Base-by-base conservation (phyloP, 2,888 invertebrate species). In the Stenichneumon culpator region DNA sequence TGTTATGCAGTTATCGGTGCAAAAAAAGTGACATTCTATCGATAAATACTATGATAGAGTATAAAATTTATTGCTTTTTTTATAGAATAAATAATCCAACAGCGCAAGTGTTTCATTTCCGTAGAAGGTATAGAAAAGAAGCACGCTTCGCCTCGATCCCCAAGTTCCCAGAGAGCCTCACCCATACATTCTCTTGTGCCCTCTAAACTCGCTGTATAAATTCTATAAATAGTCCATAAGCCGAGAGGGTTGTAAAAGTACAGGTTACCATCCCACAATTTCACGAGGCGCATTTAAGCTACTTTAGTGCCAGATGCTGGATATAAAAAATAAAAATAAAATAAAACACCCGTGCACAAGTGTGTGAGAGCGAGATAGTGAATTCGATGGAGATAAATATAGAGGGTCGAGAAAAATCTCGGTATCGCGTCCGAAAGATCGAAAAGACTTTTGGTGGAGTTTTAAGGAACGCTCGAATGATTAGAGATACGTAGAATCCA, bases 141-240 rank as follows among this genome's bases (percentile, higher is more conserved):
- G 63, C 44, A 25, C 32, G 39, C 44, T 47, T 16, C 44, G 44
- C 16, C 79, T 79, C 70, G 67, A 28, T 83, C 73, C 36, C 79
- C 74, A 32, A 57, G 39, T 79, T 47, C 68, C 63, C 68, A 69
- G 60, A 68, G 68, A 52, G 44, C 79, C 69, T 79, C 65, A 44
- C 50, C 44, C 6, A 14, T 32, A 50, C 44, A 52, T 79, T 44
- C 19, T 69, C 69, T 63, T 52, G 25, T 25, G 57, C 25, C 22
- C 60, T 47, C 32, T 39, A 77, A 63, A 63, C 63, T 52, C 60
- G 50, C 65, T 63, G 36, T 52, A n/a, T 78, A 70, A 25, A 65
- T 36, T n/a, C 32, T 65, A 65, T 65, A 74, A 22, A 50, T 44
- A 32, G 57, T 25, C 11, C 44, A 14, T 57, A 57, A 14, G 11